These are phyloP conservation scores for Scortum barcoo DNA, from an alignment of 2,113 vertebrate genomes.

Conservation along the genomic window DNA sequence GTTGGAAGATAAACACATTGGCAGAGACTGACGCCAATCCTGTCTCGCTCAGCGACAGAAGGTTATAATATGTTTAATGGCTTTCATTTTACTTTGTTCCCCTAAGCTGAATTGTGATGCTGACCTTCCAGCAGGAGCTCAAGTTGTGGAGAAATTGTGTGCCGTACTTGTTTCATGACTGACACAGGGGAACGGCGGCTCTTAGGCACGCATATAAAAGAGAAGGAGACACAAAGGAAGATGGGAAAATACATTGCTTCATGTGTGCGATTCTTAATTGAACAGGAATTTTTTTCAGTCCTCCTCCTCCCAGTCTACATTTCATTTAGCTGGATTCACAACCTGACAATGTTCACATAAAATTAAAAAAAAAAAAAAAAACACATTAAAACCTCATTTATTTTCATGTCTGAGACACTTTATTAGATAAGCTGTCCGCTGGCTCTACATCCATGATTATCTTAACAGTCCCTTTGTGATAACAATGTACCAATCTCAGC, in stretches of 20 bases:
- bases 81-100: conserved; percentile 56
- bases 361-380: too few species aligned
- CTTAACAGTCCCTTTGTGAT: conserved; percentile 24
- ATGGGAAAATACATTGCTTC: not conserved
- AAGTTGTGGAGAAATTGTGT: conserved; percentile 18
- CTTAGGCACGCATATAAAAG: conserved; percentile 12
- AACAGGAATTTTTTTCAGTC: conserved; percentile 5
- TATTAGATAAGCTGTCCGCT: conserved; percentile 31
- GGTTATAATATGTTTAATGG: conserved; percentile 61
- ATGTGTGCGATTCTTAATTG: conserved; percentile 5
- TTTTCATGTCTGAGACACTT: conserved; percentile 17
- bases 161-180: conserved; percentile 19
- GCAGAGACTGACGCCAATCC: conserved; percentile 22
- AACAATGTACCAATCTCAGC: conserved; percentile 18
- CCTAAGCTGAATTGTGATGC: conserved; percentile 29
- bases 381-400: conserved; percentile 33
- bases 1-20: conserved; percentile 37
- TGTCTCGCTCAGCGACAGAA: conserved; percentile 30
- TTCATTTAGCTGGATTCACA: conserved; percentile 20
- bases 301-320: conserved; percentile 14
- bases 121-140: conserved; percentile 41
- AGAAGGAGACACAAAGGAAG: not conserved
- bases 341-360: conserved; percentile 30
- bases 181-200: conserved; percentile 19
- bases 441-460: conserved; percentile 27